Evolutionary conservation across 2,797 vertebrate species (phyloP).

Genomic region (Enteromius trimaculatus): DNA sequence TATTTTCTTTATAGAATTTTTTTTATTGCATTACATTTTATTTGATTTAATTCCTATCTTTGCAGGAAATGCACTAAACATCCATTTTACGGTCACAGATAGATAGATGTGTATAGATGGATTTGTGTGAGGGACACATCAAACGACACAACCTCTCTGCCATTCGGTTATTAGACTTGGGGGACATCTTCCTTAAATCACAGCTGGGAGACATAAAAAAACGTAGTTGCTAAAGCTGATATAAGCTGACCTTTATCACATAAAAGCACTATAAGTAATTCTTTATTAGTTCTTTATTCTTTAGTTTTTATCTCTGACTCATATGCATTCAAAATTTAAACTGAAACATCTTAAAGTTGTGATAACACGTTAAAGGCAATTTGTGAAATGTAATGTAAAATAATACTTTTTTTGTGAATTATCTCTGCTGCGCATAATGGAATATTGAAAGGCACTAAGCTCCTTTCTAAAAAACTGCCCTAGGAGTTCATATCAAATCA

Average conservation of each 20-base stretch:
- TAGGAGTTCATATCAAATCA: slow-evolving; percentile 31
- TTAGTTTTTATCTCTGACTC: slow-evolving; percentile 1
- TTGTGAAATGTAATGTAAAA: slow-evolving; percentile 16
- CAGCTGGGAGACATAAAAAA: not conserved
- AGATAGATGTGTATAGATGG: too few species aligned
- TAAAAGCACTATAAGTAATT: not conserved
- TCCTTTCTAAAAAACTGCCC: slow-evolving; percentile 34
- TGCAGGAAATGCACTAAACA: too few species aligned
- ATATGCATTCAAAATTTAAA: not conserved
- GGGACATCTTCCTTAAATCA: slow-evolving; percentile 11
- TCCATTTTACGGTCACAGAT: too few species aligned
- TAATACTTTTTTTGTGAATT: slow-evolving; percentile 4
- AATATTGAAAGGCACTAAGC: slow-evolving; percentile 11
- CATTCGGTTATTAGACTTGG: slow-evolving; percentile 25
- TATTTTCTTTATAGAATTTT: too few species aligned
- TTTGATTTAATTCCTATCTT: too few species aligned
- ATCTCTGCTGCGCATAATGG: slow-evolving; percentile 3
- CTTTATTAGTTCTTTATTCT: too few species aligned
- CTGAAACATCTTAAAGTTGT: slow-evolving; percentile 1
- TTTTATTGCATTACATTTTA: too few species aligned
- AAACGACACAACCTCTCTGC: not conserved
- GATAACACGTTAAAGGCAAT: not conserved
- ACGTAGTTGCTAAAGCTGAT: not conserved
- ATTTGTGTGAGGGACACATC: not conserved
- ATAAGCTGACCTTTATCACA: slow-evolving; percentile 2